phyloP scores from a whole-genome alignment of 2,888 invertebrate species.

The Pherbina coryleti region DNA sequence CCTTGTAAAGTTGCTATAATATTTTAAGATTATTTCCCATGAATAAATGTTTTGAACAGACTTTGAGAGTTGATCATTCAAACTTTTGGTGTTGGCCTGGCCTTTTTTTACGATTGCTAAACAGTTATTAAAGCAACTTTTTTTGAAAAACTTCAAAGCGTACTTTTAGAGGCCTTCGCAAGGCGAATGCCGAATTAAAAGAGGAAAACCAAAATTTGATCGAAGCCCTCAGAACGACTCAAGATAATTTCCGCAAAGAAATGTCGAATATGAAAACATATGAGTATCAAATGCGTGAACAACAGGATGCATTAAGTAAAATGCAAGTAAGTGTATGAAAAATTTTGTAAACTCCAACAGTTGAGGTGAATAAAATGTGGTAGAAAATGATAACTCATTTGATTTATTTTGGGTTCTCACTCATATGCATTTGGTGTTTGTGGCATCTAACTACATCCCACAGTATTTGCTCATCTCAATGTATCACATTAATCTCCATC shows the following conservation, averaged over 20 bases:
- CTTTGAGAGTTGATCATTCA: no score
- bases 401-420: background rate
- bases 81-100: no score
- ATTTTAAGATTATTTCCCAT: no score
- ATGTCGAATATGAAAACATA: conserved; percentile 54
- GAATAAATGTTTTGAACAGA: no score
- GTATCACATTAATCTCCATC: background rate
- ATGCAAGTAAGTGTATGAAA: conserved; percentile 58
- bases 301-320: conserved; percentile 56
- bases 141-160: conserved; percentile 48
- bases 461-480: conserved; percentile 24
- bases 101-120: background rate
- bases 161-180: conserved; percentile 52
- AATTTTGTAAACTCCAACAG: conserved; percentile 28
- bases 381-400: background rate
- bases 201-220: conserved; percentile 51
- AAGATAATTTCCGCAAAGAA: conserved; percentile 53
- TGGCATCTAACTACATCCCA: conserved; percentile 4
- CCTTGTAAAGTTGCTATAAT: no score
- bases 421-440: background rate
- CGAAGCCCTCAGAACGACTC: conserved; percentile 49
- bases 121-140: background rate
- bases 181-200: conserved; percentile 53
- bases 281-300: conserved; percentile 54
- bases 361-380: conserved; percentile 28